Evolutionary conservation across 1,140 invertebrate species (phyloP), one percentile per base, ranked within the genome.

Genomic region (Drosophila ironensis): DNA sequence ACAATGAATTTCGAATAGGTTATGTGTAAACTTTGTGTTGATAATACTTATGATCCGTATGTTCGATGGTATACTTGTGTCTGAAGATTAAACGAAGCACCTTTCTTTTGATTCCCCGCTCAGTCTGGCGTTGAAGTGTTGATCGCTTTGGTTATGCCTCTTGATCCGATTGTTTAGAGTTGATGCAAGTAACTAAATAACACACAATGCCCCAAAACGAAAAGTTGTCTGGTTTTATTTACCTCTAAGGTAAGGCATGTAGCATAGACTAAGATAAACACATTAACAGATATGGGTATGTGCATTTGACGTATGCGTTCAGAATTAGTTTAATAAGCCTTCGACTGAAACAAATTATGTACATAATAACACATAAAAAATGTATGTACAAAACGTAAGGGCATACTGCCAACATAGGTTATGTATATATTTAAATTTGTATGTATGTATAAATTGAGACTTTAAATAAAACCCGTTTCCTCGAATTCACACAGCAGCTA

Each of bases 391-490:
- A 60, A 60, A 30, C 56, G 46, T 60, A 60, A 60, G 56, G 56
- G 56, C 56, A 7, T 12, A 60, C 56, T 60, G 56, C 56, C 56
- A 60, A 56, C 51, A 60, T 60, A 60, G 56, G 56, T 57, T 60
- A 60, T 60, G 56, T 60, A 60, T 60, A 60, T 60, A 60, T 56
- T 60, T 60, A 60, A 60, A 56, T 60, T 60, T 60, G 56, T 60
- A 60, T 60, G 56, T 60, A 60, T 60, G 56, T 60, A 60, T 60
- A 60, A 60, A 60, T 60, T 60, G 56, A 60, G 25, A 60, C 51
- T 60, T 60, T 57, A 60, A 56, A 60, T 60, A 56, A 60, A 60
- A 57, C 56, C 51, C 37, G 56, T 56, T 60, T 30, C 56, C 56
- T 60, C 56, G 57, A 57, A 56, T 25, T 60, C 41, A 60, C 33